A percentile compares a stretch with the other conserved stretches of the same genome.
Conservation (phyloP, 2,113 vertebrate species). For the Shinisaurus crocodilurus region DNA sequence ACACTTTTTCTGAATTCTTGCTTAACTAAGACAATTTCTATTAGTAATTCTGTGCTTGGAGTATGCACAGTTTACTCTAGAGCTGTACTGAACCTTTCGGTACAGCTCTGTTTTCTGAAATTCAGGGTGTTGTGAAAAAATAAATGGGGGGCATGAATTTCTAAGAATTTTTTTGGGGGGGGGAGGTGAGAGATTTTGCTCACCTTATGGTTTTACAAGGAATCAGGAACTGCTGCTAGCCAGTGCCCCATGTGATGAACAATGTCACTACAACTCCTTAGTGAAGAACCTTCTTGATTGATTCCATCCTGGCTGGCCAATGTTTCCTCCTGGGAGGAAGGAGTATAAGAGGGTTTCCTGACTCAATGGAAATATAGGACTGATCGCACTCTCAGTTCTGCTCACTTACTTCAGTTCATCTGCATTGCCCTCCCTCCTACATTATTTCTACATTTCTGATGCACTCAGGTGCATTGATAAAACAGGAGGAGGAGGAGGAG, state of each 20-base stretch:
- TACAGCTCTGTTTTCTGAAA: background rate
- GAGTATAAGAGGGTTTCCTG: background rate
- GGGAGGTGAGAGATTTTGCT: background rate
- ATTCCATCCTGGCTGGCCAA: background rate
- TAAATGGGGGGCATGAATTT: background rate
- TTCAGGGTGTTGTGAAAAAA: background rate
- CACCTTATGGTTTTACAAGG: background rate
- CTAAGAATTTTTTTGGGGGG: background rate
- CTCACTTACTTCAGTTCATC: too few relatives aligned
- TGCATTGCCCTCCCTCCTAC: too few relatives aligned
- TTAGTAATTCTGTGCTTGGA: background rate
- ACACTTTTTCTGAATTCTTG: background rate
- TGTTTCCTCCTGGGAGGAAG: background rate
- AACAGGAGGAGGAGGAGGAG: too few relatives aligned
- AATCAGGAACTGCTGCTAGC: background rate
- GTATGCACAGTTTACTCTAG: background rate
- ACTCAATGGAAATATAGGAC: too few relatives aligned
- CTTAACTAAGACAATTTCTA: background rate
- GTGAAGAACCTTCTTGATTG: background rate
- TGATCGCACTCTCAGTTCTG: too few relatives aligned
- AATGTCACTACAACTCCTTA: background rate
- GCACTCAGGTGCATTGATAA: too few relatives aligned
- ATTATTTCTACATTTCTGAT: too few relatives aligned
- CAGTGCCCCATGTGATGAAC: background rate
- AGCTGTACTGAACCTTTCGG: background rate